These are phyloP conservation scores for Sitta europaea DNA, from an alignment of 2,113 vertebrate species.

Conservation along the genomic window DNA sequence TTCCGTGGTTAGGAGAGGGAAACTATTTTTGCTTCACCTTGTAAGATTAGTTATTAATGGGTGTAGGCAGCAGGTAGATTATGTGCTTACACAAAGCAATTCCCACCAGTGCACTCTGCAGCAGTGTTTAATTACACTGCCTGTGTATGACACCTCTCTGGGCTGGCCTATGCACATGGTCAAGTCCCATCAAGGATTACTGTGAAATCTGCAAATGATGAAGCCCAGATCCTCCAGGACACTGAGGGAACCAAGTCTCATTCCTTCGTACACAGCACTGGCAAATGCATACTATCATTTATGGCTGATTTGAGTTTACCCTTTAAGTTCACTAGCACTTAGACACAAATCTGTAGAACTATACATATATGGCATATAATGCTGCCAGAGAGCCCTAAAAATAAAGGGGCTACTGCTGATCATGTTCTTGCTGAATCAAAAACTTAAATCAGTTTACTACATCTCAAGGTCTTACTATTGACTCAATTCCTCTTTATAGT, in stretches of 20 bases:
- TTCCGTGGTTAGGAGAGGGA: background rate
- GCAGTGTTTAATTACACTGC: background rate
- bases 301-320: background rate
- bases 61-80: background rate
- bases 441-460: background rate
- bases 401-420: background rate
- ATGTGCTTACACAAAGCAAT: background rate
- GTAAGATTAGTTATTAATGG: background rate
- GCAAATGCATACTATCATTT: background rate
- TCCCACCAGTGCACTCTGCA: background rate
- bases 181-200: background rate
- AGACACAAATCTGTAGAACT: background rate
- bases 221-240: background rate
- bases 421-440: background rate
- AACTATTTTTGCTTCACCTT: background rate
- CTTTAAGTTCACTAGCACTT: background rate
- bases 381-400: background rate
- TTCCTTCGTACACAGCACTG: background rate
- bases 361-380: background rate
- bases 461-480: background rate
- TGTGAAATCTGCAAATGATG: background rate
- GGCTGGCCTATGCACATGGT: accelerated
- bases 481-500: background rate
- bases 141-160: background rate
- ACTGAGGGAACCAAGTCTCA: background rate